phyloP scores from a whole-genome alignment of 2,113 vertebrate genomes.

The Sciurus niger region DNA sequence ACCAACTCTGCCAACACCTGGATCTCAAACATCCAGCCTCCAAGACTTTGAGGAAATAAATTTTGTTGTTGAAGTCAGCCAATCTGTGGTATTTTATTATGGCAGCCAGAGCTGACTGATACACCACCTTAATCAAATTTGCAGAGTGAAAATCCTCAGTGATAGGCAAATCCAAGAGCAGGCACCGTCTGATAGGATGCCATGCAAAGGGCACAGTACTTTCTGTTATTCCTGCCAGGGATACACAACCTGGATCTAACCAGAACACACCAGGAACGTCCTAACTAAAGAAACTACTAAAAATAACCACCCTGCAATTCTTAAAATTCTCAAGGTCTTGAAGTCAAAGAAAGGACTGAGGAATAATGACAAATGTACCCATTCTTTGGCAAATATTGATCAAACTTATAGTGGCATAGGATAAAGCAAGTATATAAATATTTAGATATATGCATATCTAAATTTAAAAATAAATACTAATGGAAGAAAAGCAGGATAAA shows the following conservation, averaged over 20 bases:
- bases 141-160: background rate
- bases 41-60: background rate
- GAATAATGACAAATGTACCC: background rate
- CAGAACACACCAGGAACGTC: background rate
- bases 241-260: background rate
- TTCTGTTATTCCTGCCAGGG: background rate
- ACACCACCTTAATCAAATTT: background rate
- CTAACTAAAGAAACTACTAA: background rate
- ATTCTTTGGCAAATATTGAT: background rate
- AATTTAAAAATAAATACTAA: background rate
- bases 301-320: background rate
- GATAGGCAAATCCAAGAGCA: background rate
- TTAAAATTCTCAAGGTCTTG: background rate
- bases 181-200: background rate
- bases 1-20: background rate
- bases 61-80: background rate
- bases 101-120: background rate
- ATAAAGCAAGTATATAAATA: background rate
- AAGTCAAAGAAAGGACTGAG: background rate
- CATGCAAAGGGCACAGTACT: background rate
- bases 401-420: background rate
- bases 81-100: background rate
- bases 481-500: background rate
- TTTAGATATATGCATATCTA: too few species aligned
- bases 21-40: background rate